These are phyloP conservation scores for Nemurella pictetii DNA, from an alignment of 2,888 invertebrate species.

Conservation along the genomic window DNA sequence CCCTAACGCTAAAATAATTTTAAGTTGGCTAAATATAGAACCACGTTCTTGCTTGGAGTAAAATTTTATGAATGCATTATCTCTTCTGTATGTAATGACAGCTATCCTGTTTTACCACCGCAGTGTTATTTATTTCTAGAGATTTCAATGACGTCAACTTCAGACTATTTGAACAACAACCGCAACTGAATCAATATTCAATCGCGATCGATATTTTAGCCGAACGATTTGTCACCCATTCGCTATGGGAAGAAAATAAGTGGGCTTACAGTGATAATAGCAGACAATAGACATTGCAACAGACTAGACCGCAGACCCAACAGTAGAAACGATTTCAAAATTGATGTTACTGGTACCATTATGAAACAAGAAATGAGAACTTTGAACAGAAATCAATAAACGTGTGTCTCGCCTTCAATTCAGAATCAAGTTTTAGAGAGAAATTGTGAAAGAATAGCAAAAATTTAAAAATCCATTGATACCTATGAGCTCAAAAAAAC, in stretches of 20 bases:
- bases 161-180: neutral
- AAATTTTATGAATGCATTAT: too few relatives aligned
- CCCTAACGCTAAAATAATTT: neutral
- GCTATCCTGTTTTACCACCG: too few relatives aligned
- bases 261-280: neutral
- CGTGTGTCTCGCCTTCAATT: too few relatives aligned
- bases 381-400: neutral
- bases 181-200: neutral
- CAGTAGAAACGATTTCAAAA: neutral
- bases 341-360: neutral
- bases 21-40: neutral
- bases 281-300: neutral
- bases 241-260: neutral
- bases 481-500: too few relatives aligned
- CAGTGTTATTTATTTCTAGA: too few relatives aligned
- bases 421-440: too few relatives aligned
- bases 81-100: too few relatives aligned
- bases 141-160: neutral
- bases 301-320: neutral
- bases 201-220: neutral
- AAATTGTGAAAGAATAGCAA: too few relatives aligned
- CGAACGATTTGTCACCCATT: neutral
- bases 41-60: too few relatives aligned
- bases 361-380: neutral
- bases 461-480: too few relatives aligned